Percentiles rank a stretch among this genome's conserved stretches.
Evolutionary conservation across 2,113 vertebrate species (phyloP).

Genomic region (Anoura caudifer): DNA sequence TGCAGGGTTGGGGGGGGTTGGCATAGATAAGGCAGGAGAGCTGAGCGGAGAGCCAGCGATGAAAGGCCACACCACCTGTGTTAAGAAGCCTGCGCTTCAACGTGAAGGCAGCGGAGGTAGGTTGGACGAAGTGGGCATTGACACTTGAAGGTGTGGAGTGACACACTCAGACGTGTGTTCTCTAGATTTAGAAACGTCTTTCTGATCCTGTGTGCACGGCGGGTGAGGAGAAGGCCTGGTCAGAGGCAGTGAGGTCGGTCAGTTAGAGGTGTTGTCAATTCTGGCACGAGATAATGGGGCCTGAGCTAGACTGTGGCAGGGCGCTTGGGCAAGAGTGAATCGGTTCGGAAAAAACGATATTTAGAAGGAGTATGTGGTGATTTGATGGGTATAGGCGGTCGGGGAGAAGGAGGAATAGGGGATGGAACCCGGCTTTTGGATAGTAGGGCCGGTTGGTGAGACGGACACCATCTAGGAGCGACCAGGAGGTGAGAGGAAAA

Average conservation of each 20-base stretch:
- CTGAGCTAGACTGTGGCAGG: neutral
- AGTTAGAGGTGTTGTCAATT: neutral
- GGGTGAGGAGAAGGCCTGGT: neutral
- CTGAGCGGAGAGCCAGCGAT: neutral
- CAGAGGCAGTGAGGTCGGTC: neutral
- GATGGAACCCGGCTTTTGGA: neutral
- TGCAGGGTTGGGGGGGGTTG: neutral
- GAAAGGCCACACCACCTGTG: fast-evolving
- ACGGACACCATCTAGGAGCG: neutral
- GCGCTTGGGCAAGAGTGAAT: neutral
- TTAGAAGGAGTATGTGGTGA: neutral
- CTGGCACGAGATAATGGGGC: neutral
- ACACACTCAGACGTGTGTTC: neutral
- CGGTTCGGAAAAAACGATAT: neutral
- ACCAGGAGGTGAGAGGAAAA: neutral
- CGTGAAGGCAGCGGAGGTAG: neutral
- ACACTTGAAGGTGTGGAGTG: neutral
- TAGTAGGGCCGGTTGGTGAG: neutral
- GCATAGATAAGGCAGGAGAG: neutral
- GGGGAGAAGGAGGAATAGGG: neutral
- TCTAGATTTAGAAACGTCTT: neutral
- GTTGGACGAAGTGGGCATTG: neutral
- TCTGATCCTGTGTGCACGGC: neutral
- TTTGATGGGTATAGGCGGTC: neutral
- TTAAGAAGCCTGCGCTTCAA: neutral